Evolutionary conservation across 2,113 vertebrate genomes (phyloP), one percentile per base, ranked within the genome.

Genomic region (Blennius ocellaris): DNA sequence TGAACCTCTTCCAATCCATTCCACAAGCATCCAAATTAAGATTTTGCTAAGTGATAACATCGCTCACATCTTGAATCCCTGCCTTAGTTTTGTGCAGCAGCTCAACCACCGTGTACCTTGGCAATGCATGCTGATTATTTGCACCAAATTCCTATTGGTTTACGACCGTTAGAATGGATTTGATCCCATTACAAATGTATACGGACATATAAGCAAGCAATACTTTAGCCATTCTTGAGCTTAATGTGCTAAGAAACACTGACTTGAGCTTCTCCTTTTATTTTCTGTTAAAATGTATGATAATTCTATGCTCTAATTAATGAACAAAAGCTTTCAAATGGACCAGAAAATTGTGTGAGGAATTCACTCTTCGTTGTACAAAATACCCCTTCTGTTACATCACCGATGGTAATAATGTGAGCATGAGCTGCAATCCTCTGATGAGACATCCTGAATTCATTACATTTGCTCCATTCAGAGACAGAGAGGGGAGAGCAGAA

Each of bases 371-470:
- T 53, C 73, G 66, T 69, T 50, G 15, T 61, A 14, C 44, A 60
- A 63, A 30, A 66, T 64, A 38, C 45, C n/a, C 36, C 36, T 39
- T 57, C 45, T 59, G 66, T 74, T 79, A 78, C 78, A 84, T 81
- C 69, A 76, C 78, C 43, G 65, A 61, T 68, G 61, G 73, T 68
- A 85, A 79, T 81, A 80, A 85, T 78, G 67, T 66, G 55, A 73
- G 66, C 66, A 72, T 38, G 58, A 73, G 79, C 65, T 77, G 67
- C 71, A 75, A 80, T 80, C 73, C 52, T 81, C 74, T 71, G 67
- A 82, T 80, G 82, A 85, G 64, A 67, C 68, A 69, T 61, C 57
- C 66, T 75, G 80, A 69, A 81, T 77, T 83, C 57, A 80, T 85
- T 83, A 85, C 21, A 51, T 79, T 67, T 45, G 60, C 50, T 57